Evolutionary conservation across 1,140 invertebrate species (phyloP), one percentile per base, ranked within the genome.

Genomic region (Neodiprion pinetum): DNA sequence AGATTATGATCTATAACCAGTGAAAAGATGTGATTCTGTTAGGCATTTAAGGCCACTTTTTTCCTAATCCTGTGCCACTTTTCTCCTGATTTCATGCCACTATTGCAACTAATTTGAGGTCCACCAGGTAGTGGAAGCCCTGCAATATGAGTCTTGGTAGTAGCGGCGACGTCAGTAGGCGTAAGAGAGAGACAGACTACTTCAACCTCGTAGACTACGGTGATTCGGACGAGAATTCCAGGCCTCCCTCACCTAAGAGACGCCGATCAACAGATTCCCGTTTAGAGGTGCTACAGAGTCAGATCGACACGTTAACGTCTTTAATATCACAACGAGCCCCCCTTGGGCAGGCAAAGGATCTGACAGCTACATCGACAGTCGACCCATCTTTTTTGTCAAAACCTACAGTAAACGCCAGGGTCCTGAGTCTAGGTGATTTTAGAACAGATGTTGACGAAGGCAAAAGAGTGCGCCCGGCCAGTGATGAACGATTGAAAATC

Each of bases 401-500:
- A 48, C 73, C 53, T 12, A n/a, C 28, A 48, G 50, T 23, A 10
- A 67, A 47, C 5, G n/a, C 50, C 0, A 72, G 48, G 40, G 14
- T 47, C 17, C 28, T 75, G 23, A 71, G 68, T 9, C 73, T 78
- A n/a, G 70, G 66, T 17, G 53, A 74, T 3, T 49, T 75, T 21
- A 76, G 70, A 48, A 77, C 72, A 2, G 49, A 71, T 2, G 48
- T 72, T 1, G 75, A 79, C 49, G 78, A 77, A 50, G 75, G 75
- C 5, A 67, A 72, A 28, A 48, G 47, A 10, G 9, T 70, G 48
- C 75, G 72, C 50, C 72, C 75, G 71, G 74, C 72, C 65, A 1
- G 11, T 61, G 11, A 79, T 40, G 67, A 70, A 7, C 71, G 53
- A 69, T 73, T 77, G 17, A n/a, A 67, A 21, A n/a, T 14, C 9